Conservation (phyloP, 2,888 invertebrate genomes). For the Zonitis immaculata region DNA sequence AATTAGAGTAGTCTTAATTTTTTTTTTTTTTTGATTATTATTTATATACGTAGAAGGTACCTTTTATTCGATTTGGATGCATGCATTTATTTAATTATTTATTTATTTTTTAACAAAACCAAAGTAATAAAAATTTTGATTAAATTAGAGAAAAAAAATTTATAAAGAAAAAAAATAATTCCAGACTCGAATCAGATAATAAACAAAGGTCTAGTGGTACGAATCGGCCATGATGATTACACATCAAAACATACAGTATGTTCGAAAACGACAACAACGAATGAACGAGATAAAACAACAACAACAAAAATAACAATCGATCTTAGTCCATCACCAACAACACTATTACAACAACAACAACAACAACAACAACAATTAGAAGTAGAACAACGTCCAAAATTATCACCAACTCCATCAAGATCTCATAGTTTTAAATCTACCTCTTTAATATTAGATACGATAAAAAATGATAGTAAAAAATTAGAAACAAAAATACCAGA, state of each 20-base stretch:
- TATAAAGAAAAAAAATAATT: too few species aligned
- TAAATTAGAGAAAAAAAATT: too few species aligned
- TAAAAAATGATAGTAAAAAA: constrained; percentile 36
- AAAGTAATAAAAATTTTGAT: too few species aligned
- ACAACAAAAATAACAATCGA: constrained; percentile 51
- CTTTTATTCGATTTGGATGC: constrained; percentile 33
- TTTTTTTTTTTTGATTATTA: not conserved
- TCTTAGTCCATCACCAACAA: constrained; percentile 41
- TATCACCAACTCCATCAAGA: constrained; percentile 28
- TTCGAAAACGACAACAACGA: constrained; percentile 43
- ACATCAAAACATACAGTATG: constrained; percentile 43
- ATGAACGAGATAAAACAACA: constrained; percentile 37
- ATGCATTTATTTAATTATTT: too few species aligned
- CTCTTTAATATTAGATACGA: constrained; percentile 47
- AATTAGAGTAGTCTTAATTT: constrained; percentile 12
- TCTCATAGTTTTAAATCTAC: constrained; percentile 48
- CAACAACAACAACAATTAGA: constrained; percentile 19
- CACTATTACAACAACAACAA: constrained; percentile 15
- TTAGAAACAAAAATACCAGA: constrained; percentile 37
- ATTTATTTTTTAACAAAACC: not conserved
- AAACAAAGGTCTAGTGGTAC: constrained; percentile 48
- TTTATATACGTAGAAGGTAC: constrained; percentile 26
- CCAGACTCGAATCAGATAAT: constrained; percentile 45
- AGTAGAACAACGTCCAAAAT: too few species aligned
- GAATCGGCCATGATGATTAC: constrained; percentile 45